Conservation (phyloP, 2,888 invertebrate genomes). For the Tachina grossa region DNA sequence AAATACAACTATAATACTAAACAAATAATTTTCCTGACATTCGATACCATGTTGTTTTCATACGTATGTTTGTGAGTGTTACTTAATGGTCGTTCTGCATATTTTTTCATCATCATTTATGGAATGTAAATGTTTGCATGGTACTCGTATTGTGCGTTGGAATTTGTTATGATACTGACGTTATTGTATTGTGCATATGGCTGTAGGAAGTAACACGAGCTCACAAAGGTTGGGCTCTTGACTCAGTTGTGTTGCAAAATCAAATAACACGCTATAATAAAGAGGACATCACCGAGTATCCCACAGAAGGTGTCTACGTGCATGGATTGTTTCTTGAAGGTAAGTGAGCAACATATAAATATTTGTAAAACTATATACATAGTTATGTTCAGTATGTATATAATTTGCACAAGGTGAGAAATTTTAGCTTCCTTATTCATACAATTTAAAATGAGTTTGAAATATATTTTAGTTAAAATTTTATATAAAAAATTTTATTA, state of each 20-base stretch:
- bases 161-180: conserved; percentile 32
- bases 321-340: conserved; percentile 97
- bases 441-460: too few species aligned
- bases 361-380: neutral
- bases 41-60: conserved; percentile 15
- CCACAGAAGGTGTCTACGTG: conserved; percentile 95
- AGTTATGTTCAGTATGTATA: too few species aligned
- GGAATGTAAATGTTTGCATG: conserved; percentile 28
- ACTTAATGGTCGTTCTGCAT: conserved; percentile 2
- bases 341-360: conserved; percentile 72
- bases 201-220: conserved; percentile 95
- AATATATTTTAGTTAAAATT: too few species aligned
- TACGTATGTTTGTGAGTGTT: neutral
- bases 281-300: conserved; percentile 95
- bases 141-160: conserved; percentile 26
- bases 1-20: conserved; percentile 17
- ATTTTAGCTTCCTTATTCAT: too few species aligned
- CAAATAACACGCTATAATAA: conserved; percentile 93
- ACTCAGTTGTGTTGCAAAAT: conserved; percentile 97
- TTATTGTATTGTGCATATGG: conserved; percentile 43
- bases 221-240: conserved; percentile 98
- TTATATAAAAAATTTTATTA: too few species aligned
- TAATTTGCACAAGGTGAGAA: too few species aligned
- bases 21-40: conserved; percentile 29
- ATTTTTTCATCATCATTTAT: conserved; percentile 7